phyloP scores from a whole-genome alignment of 2,888 invertebrate genomes.

The Drosophila diplacantha region DNA sequence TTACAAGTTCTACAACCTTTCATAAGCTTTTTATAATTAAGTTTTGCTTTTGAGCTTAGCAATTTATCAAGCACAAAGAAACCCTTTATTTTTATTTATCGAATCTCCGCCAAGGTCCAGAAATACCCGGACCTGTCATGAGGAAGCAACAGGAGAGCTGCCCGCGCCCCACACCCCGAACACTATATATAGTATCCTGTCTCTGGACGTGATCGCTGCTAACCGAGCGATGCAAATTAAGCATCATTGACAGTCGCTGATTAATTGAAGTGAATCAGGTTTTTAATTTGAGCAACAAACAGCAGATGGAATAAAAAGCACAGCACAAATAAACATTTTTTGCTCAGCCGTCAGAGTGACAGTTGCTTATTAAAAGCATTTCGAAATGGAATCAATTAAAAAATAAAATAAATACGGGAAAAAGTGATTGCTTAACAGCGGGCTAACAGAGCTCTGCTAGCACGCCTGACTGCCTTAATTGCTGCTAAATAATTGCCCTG shows the following conservation, averaged over 20 bases:
- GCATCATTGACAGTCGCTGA: conserved; percentile 65
- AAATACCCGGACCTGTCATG: conserved; percentile 25
- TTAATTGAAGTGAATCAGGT: conserved; percentile 66
- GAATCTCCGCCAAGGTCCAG: background rate
- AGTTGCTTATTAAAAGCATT: conserved; percentile 58
- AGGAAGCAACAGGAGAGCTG: conserved; percentile 42
- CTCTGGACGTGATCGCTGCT: conserved; percentile 31
- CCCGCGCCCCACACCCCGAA: background rate
- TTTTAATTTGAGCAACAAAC: conserved; percentile 54
- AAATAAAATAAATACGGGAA: conserved; percentile 21
- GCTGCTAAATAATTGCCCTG: conserved; percentile 51
- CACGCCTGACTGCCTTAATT: conserved; percentile 32
- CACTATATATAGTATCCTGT: conserved; percentile 18
- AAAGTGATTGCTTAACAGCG: conserved; percentile 7
- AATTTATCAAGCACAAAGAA: background rate
- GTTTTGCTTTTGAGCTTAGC: background rate
- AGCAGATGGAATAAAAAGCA: conserved; percentile 30
- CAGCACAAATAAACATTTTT: conserved; percentile 41
- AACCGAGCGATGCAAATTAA: conserved; percentile 52
- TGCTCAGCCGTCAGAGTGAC: conserved; percentile 25
- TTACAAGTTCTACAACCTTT: no score
- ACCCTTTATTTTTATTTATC: background rate
- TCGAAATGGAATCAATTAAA: conserved; percentile 54
- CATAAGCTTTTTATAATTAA: no score
- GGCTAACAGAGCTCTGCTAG: conserved; percentile 17